phyloP scores from a whole-genome alignment of 1,140 invertebrate genomes.

The Latrodectus geometricus region DNA sequence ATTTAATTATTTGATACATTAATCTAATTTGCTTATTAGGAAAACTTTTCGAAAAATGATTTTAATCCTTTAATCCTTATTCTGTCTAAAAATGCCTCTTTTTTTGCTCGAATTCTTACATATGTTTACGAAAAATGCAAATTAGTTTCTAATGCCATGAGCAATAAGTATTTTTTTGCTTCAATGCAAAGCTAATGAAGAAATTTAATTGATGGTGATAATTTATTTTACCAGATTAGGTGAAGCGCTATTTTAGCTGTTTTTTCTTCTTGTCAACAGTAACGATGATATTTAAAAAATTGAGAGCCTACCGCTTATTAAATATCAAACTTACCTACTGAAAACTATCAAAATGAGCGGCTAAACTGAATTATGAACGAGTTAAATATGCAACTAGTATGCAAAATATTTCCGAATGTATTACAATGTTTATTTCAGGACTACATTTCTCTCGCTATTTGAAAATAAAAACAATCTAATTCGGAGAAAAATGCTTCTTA shows the following conservation, averaged over 20 bases:
- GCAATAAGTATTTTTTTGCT: constrained; percentile 23
- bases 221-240: constrained; percentile 51
- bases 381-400: no score
- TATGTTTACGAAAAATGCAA: constrained; percentile 44
- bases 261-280: constrained; percentile 2
- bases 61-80: constrained; percentile 56
- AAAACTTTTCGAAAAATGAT: constrained; percentile 52
- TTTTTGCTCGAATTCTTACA: constrained; percentile 27
- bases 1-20: constrained; percentile 57
- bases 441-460: no score
- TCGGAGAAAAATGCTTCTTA: no score
- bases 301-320: background rate
- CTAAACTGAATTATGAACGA: background rate
- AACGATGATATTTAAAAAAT: background rate
- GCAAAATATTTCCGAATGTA: no score
- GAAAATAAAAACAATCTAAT: no score
- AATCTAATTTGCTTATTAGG: constrained; percentile 44
- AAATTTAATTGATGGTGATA: constrained; percentile 37
- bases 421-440: no score
- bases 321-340: background rate
- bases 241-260: constrained; percentile 3
- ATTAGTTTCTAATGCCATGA: constrained; percentile 18
- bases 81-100: constrained; percentile 32
- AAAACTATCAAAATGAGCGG: background rate
- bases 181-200: constrained; percentile 33